Evolutionary conservation across 2,797 vertebrate genomes (phyloP).

Genomic region (Urocyon cinereoargenteus): DNA sequence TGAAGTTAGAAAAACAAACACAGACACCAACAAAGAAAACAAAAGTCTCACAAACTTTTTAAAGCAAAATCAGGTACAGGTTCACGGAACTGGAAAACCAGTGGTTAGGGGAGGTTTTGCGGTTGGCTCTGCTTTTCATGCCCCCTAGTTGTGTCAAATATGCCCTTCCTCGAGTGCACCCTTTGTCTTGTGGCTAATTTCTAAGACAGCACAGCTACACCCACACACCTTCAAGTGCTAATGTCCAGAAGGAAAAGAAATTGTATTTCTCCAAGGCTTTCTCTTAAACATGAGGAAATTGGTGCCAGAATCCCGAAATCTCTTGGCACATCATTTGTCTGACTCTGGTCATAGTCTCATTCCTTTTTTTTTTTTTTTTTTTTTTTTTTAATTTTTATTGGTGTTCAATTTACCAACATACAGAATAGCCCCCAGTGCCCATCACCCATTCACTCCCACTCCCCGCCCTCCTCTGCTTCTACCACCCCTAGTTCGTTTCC

Average conservation of each 20-base stretch:
- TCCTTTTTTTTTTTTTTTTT: too few relatives aligned
- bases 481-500: too few relatives aligned
- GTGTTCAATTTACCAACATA: too few relatives aligned
- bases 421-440: too few relatives aligned
- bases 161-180: accelerated
- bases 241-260: not conserved
- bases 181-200: not conserved
- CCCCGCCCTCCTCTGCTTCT: too few relatives aligned
- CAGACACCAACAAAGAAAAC: not conserved
- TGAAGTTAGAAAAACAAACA: not conserved
- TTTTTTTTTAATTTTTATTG: too few relatives aligned
- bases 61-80: not conserved
- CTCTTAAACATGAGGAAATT: not conserved
- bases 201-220: not conserved
- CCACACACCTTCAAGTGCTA: not conserved
- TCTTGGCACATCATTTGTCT: not conserved
- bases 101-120: not conserved
- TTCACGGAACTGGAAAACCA: not conserved
- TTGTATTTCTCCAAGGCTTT: not conserved
- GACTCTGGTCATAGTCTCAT: not conserved
- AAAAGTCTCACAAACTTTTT: not conserved
- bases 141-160: not conserved
- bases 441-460: too few relatives aligned
- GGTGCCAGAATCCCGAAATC: not conserved
- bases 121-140: not conserved